phyloP scores from a whole-genome alignment of 2,113 vertebrate species.

The Tursiops truncatus region DNA sequence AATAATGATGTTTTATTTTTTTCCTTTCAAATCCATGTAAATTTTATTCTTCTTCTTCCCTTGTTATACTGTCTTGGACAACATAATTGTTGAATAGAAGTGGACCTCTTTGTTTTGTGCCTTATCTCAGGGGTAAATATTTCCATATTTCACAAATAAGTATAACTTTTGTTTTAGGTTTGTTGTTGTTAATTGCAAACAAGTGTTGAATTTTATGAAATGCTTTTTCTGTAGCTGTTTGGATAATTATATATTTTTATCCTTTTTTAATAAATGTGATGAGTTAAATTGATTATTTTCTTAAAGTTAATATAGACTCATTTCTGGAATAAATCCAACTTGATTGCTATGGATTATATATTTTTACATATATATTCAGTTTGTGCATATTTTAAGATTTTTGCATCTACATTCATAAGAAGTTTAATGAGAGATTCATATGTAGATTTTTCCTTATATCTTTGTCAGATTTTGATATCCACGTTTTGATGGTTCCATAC shows the following conservation, averaged over 20 bases:
- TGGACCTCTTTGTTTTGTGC: not conserved
- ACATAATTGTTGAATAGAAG: not conserved
- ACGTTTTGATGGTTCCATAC: not conserved
- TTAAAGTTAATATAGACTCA: not conserved
- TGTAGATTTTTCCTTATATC: not conserved
- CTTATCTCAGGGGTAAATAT: not conserved
- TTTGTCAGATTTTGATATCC: not conserved
- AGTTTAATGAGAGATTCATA: not conserved
- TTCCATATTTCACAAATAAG: not conserved
- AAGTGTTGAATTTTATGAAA: not conserved
- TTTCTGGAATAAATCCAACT: conserved; percentile 25
- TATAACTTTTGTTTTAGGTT: not conserved
- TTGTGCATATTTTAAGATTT: not conserved
- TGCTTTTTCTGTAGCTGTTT: not conserved
- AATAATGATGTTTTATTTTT: not conserved
- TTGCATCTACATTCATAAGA: not conserved
- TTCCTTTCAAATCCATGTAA: not conserved
- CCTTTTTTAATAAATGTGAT: not conserved
- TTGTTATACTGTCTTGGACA: not conserved
- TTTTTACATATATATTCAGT: not conserved
- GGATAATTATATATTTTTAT: not conserved
- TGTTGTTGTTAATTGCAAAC: not conserved
- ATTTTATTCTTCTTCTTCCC: not conserved
- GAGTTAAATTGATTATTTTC: not conserved
- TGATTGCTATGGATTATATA: not conserved